phyloP scores from a whole-genome alignment of 2,797 vertebrate genomes.

The Myotis vivesi region DNA sequence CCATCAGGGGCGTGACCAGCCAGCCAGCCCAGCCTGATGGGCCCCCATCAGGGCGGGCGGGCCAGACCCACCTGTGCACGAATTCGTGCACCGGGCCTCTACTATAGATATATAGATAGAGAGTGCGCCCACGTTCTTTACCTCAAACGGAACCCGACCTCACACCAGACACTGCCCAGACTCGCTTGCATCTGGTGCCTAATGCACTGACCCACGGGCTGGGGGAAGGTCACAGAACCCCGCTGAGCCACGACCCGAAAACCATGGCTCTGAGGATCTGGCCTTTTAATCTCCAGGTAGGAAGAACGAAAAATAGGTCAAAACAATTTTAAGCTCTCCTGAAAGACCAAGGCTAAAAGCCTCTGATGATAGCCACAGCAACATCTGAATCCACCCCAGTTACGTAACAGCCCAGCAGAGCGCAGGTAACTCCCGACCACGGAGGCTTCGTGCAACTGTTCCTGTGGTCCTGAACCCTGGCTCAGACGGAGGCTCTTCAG shows the following conservation, averaged over 20 bases:
- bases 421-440: rapidly evolving
- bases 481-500: background rate
- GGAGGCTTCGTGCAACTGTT: background rate
- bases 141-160: background rate
- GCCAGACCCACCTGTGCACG: too few species aligned
- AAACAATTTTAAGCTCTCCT: background rate
- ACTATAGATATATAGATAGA: too few species aligned
- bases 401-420: background rate
- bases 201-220: rapidly evolving
- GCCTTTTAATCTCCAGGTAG: background rate
- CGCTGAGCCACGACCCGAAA: background rate
- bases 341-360: background rate
- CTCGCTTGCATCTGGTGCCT: background rate
- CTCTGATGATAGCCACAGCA: background rate
- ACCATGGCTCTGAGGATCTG: background rate
- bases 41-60: too few species aligned
- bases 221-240: rapidly evolving
- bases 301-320: background rate
- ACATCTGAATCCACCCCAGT: background rate
- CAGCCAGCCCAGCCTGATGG: too few species aligned
- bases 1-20: too few species aligned
- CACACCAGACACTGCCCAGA: background rate
- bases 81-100: too few species aligned
- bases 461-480: background rate
- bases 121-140: background rate